phyloP scores from a whole-genome alignment of 2,797 vertebrate species.

The Anabacerthia variegaticeps region DNA sequence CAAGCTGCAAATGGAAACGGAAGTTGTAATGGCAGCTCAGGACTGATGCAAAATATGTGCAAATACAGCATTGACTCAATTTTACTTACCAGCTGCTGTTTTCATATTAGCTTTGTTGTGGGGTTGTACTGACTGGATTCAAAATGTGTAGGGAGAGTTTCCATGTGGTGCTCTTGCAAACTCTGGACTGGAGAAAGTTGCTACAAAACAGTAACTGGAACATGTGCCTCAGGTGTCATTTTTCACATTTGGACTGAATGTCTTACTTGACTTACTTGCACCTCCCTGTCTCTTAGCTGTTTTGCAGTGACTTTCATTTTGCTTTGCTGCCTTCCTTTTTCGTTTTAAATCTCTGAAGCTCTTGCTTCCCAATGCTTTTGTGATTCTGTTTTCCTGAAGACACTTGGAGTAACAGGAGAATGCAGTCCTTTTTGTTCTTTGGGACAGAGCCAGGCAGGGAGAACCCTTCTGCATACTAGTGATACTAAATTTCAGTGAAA shows the following conservation, averaged over 20 bases:
- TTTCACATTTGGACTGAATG: not conserved
- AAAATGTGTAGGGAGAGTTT: not conserved
- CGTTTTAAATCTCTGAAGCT: not conserved
- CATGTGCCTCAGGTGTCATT: fast-evolving
- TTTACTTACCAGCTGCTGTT: not conserved
- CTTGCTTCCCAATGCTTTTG: not conserved
- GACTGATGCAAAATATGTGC: not conserved
- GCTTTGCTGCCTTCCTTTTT: not conserved
- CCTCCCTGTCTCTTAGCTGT: not conserved
- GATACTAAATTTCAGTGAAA: not conserved
- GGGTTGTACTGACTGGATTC: not conserved
- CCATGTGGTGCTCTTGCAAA: not conserved
- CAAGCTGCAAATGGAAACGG: not conserved
- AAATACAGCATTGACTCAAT: not conserved
- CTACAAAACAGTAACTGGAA: not conserved
- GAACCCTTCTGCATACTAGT: not conserved
- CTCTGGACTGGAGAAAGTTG: not conserved
- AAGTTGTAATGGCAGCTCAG: not conserved
- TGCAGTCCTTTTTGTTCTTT: not conserved
- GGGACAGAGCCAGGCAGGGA: not conserved
- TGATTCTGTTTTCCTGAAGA: not conserved
- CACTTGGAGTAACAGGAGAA: not conserved
- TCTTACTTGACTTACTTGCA: not conserved
- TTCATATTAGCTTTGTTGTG: not conserved
- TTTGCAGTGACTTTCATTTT: not conserved